Evolutionary conservation across 2,113 vertebrate species (phyloP).

Genomic region (Orycteropus afer): DNA sequence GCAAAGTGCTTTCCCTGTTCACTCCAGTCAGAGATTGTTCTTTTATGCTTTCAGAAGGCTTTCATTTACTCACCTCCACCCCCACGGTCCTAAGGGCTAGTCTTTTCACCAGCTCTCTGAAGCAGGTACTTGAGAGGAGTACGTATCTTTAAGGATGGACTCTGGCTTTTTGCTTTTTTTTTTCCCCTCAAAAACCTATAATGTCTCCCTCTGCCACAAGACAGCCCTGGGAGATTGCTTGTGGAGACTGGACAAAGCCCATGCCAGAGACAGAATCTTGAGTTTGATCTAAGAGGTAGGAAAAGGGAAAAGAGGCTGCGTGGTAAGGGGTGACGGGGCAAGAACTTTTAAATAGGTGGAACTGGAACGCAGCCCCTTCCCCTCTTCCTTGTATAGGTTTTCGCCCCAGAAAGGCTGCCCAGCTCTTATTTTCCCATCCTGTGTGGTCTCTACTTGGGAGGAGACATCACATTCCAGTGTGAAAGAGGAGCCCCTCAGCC

Average conservation of each 20-base stretch:
- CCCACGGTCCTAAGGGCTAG: background rate
- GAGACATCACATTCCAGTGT: background rate
- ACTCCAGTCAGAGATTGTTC: too few species aligned
- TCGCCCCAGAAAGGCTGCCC: background rate
- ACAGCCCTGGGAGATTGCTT: background rate
- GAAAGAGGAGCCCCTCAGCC: background rate
- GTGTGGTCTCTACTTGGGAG: conserved; percentile 46
- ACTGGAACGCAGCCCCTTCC: background rate
- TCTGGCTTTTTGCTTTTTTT: conserved; percentile 1
- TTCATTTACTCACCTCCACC: background rate
- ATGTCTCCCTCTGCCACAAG: background rate
- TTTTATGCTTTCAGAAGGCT: background rate
- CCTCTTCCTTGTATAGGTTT: background rate
- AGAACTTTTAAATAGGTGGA: background rate
- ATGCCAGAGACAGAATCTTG: background rate
- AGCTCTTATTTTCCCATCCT: background rate
- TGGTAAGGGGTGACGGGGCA: background rate
- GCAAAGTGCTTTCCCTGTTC: too few species aligned
- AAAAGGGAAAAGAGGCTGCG: background rate
- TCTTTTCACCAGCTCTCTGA: background rate
- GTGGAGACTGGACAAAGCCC: background rate
- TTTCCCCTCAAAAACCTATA: background rate
- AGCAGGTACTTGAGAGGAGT: background rate
- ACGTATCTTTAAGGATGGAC: background rate
- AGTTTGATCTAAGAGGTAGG: background rate